Conservation (phyloP, 2,888 invertebrate species). For the Tiphia femorata region DNA sequence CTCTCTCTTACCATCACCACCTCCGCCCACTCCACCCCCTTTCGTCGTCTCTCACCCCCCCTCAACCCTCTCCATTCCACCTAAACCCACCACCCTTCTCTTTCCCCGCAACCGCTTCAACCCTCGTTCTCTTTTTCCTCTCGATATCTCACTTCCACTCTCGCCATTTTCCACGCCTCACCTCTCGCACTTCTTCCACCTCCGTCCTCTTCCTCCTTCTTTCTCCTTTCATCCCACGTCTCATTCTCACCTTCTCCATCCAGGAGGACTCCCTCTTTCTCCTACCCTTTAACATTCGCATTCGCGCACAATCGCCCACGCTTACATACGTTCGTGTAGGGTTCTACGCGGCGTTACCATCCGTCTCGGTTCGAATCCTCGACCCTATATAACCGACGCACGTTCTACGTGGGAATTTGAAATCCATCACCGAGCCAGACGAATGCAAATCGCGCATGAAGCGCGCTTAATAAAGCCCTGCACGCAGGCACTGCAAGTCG, state of each 20-base stretch:
- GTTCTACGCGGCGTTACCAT: constrained; percentile 31
- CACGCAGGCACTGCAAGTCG: constrained; percentile 47
- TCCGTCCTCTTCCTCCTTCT: not conserved
- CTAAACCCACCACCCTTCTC: too few relatives aligned
- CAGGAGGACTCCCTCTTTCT: too few relatives aligned
- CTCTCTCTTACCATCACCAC: constrained; percentile 9
- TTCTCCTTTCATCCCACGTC: constrained; percentile 13
- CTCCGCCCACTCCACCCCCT: not conserved
- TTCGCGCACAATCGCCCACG: constrained; percentile 28
- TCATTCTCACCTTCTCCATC: not conserved
- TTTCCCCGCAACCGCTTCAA: too few relatives aligned
- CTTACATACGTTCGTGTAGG: constrained; percentile 27
- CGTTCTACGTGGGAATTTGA: constrained; percentile 51
- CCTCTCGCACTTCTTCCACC: not conserved
- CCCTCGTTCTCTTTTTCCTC: too few relatives aligned
- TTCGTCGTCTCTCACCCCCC: constrained; percentile 10
- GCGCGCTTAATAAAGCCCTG: constrained; percentile 52
- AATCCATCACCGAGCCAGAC: constrained; percentile 53
- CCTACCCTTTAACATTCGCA: not conserved
- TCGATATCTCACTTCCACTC: constrained; percentile 11
- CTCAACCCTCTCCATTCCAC: too few relatives aligned
- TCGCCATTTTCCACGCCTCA: constrained; percentile 1
- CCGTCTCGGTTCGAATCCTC: constrained; percentile 45
- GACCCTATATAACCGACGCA: constrained; percentile 45
- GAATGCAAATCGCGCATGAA: constrained; percentile 55